Conservation (phyloP, 1,140 invertebrate genomes). For the Thereuonema tuberculata region DNA sequence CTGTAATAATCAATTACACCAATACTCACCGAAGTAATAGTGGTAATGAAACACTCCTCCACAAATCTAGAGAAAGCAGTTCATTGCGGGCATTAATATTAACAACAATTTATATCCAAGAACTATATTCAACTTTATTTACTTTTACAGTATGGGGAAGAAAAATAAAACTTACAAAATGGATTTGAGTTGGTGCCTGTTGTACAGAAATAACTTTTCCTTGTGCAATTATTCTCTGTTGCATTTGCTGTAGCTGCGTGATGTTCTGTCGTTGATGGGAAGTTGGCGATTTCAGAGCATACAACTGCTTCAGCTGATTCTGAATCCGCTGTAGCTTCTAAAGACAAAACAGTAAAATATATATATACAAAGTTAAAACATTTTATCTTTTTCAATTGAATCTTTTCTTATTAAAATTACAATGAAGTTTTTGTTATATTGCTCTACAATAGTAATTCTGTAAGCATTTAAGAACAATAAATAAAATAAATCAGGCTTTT, state of each 20-base stretch:
- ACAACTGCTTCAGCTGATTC: slow-evolving; percentile 42
- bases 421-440: too few relatives aligned
- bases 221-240: slow-evolving; percentile 44
- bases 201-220: slow-evolving; percentile 35
- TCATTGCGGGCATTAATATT: too few relatives aligned
- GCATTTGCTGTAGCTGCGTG: slow-evolving; percentile 41
- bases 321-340: slow-evolving; percentile 43
- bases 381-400: neutral
- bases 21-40: too few relatives aligned
- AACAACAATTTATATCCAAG: too few relatives aligned
- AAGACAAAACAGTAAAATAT: neutral
- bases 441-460: neutral
- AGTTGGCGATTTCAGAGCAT: slow-evolving; percentile 32
- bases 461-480: neutral
- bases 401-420: neutral
- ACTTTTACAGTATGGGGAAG: too few relatives aligned
- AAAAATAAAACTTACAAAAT: neutral
- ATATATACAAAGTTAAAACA: too few relatives aligned
- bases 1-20: too few relatives aligned
- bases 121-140: too few relatives aligned
- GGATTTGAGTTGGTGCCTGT: neutral
- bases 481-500: neutral
- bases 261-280: slow-evolving; percentile 35
- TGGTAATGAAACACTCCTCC: too few relatives aligned
- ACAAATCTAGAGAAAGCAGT: too few relatives aligned